Base-by-base conservation (phyloP, 2,113 vertebrate genomes). In the Corvus cornix region DNA sequence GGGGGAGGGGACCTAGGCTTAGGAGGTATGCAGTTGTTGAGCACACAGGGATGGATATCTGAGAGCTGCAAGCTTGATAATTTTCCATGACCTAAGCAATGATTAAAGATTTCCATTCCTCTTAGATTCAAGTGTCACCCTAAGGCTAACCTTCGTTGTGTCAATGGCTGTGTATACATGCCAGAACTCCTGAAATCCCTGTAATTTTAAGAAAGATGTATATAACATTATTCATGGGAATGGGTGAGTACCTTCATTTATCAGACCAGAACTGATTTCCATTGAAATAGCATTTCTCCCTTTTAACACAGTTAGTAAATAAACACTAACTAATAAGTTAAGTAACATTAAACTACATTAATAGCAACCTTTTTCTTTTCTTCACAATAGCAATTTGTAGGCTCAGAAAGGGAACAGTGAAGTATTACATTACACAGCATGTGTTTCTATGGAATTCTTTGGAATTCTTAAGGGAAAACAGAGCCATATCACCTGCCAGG, bases 61-160 rank as follows among this genome's bases (percentile, higher is more conserved):
- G 78, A 94, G 93, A 91, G 44, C 56, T 72, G 56, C 3, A 20
- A 87, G 73, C 90, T 59, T 76, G 56, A 31, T 76, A 87, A 89
- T 87, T 95, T 96, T 92, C 93, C 91, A 94, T 95, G 84, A 94
- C 84, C 81, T 95, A 95, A 92, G 87, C 81, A 91, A 87, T 66
- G n/a, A 58, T 84, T 91, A 87, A 89, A 84, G 81, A 78, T 91
- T 95, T 95, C 80, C 80, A 67, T 49, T 72, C 48, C 60, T 84
- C 39, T 17, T 15, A n/a, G 49, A 51, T 58, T 85, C 75, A 83
- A 66, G 46, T 77, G 85, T 85, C 78, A 74, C 55, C 56, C 86
- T 53, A 60, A 68, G 62, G 73, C 48, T 56, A 82, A 26, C 24
- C 31, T 64, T 75, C 1, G 0, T 26, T 74, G 8, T 62, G 11